These are phyloP conservation scores for Drosophila sordidapex DNA, from an alignment of 2,888 invertebrate genomes.

Conservation along the genomic window DNA sequence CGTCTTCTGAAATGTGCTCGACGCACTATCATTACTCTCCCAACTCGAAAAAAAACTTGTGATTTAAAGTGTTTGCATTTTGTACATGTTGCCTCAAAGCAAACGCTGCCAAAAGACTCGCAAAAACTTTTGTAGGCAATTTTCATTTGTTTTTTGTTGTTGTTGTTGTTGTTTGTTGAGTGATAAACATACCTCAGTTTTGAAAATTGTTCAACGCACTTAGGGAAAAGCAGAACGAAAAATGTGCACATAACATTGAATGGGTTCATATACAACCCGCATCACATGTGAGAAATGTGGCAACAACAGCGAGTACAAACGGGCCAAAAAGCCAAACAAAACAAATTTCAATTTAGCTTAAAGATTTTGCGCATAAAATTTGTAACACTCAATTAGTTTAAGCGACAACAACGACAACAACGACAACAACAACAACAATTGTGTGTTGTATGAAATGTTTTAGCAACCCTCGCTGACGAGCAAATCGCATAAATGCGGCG, in stretches of 20 bases:
- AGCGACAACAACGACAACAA: constrained; percentile 64
- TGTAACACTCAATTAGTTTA: constrained; percentile 82
- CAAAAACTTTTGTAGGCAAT: constrained; percentile 32
- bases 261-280: constrained; percentile 78
- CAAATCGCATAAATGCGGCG: constrained; percentile 76
- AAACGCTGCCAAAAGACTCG: background rate
- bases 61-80: background rate
- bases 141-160: constrained; percentile 15
- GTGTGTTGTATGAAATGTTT: constrained; percentile 39
- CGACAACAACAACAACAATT: constrained; percentile 49
- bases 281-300: constrained; percentile 69
- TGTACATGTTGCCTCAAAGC: background rate
- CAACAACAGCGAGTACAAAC: constrained; percentile 21
- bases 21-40: background rate
- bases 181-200: constrained; percentile 66
- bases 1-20: background rate
- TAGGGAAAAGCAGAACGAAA: constrained; percentile 41
- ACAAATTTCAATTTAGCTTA: constrained; percentile 81
- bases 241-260: constrained; percentile 76
- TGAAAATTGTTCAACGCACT: constrained; percentile 73
- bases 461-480: constrained; percentile 56
- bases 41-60: background rate
- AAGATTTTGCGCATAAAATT: constrained; percentile 80
- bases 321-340: constrained; percentile 58
- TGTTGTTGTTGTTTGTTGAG: constrained; percentile 13